Percentiles rank a stretch among this genome's conserved stretches.
phyloP scores from a whole-genome alignment of 2,113 vertebrate genomes.

The Paratilapia polleni region DNA sequence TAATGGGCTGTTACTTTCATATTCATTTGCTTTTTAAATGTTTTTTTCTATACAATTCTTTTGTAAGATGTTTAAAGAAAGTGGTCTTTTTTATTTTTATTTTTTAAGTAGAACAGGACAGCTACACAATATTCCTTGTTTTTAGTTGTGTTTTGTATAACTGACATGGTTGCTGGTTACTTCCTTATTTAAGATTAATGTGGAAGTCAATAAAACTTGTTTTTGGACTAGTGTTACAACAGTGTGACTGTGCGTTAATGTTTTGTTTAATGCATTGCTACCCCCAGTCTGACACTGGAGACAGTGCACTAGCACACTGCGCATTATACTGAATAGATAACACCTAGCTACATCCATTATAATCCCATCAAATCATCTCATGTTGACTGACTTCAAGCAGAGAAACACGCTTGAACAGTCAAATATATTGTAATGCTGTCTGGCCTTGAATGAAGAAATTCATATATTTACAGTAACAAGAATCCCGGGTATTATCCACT shows the following conservation, averaged over 20 bases:
- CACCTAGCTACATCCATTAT: not conserved
- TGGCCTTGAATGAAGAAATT: not conserved
- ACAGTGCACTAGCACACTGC: not conserved
- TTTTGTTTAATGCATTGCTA: not conserved
- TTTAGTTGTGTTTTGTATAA: not conserved
- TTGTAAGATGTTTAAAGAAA: constrained; percentile 30
- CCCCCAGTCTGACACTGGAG: not conserved
- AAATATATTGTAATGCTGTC: not conserved
- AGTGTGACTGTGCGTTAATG: not conserved
- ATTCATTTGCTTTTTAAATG: constrained; percentile 19
- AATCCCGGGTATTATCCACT: not conserved
- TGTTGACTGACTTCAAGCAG: not conserved
- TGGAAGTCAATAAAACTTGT: constrained; percentile 56
- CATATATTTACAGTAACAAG: not conserved
- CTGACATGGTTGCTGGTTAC: constrained; percentile 26
- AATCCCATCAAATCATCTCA: not conserved
- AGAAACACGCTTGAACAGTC: not conserved
- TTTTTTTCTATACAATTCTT: constrained; percentile 33
- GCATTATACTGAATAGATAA: not conserved
- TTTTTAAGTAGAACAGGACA: not conserved
- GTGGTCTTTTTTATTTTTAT: not conserved
- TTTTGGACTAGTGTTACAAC: not conserved
- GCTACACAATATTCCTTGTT: not conserved
- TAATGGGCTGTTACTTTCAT: constrained; percentile 12
- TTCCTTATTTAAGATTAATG: constrained; percentile 39